phyloP scores from a whole-genome alignment of 2,797 vertebrate species.

The Esox masquinongy region DNA sequence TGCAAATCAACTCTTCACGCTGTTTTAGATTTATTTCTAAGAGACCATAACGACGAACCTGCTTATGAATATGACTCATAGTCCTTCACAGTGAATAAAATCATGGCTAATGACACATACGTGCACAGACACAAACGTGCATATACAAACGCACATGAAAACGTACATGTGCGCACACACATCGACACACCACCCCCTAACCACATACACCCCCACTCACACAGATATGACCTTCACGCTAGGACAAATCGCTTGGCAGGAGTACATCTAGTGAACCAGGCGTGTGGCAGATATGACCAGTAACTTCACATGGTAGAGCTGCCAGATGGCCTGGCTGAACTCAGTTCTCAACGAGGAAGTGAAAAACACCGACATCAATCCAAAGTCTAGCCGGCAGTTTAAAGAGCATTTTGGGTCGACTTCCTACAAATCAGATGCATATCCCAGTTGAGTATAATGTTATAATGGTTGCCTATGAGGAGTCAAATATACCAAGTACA shows the following conservation, averaged over 20 bases:
- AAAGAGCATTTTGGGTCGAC: neutral
- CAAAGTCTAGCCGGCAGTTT: neutral
- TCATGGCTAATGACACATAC: neutral
- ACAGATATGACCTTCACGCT: constrained; percentile 53
- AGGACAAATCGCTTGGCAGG: constrained; percentile 37
- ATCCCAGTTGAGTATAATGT: neutral
- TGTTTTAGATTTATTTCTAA: constrained; percentile 32
- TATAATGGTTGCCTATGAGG: neutral
- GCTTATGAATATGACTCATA: neutral
- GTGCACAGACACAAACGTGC: neutral
- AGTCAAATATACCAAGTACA: neutral
- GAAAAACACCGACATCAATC: neutral
- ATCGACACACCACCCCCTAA: neutral
- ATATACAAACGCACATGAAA: neutral
- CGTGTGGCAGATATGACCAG: neutral
- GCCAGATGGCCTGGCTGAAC: neutral
- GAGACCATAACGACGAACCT: neutral
- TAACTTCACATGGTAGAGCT: neutral
- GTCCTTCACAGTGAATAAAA: neutral
- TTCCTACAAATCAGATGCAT: neutral
- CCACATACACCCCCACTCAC: neutral
- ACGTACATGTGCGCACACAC: constrained; percentile 19
- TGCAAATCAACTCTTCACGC: constrained; percentile 34
- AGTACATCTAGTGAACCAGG: constrained; percentile 28
- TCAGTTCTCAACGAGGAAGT: neutral